Evolutionary conservation across 2,113 vertebrate genomes (phyloP), one percentile per base, ranked within the genome.

Genomic region (Rhynchomys soricoides): DNA sequence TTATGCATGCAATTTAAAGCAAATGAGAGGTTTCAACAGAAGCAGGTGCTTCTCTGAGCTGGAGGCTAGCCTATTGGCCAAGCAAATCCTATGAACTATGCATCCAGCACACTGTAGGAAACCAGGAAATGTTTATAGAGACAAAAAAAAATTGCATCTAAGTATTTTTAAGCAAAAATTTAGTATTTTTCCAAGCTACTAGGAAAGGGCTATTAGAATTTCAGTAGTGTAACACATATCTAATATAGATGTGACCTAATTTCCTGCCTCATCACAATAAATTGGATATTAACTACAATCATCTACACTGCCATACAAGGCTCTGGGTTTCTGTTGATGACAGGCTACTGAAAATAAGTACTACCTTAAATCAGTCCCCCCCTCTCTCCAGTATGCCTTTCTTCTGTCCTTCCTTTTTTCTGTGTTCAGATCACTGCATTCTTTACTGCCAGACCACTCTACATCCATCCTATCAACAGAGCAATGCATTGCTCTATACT

Each of bases 1-100:
- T 95, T 96, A 97, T 95, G 85, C 81, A 95, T 74, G 75, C 64
- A 93, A 89, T 89, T 93, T 94, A 89, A 97, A 91, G 91, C 77
- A 95, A 97, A 97, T 79, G 86, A 92, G 91, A 95, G 62, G 78
- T 83, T 96, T 93, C 75, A 26, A 57, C 62, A 77, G 29, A 89
- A 77, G 86, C 91, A 95, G 92, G 94, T 89, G 52, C 48, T 73
- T 97, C 73, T 95, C 73, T 50, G 71, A 93, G 95, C 90, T 75
- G 17, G 59, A 62, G 86, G 93, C 92, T 68, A 91, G 55, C 82
- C 82, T 95, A 48, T 5, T 86, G 91, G 73, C 89, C 77, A 96
- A 94, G 89, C 79, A 71, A 73, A 79, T 48, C 37, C 55, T 86
- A 89, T 68, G 66, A 95, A 95, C 78, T 55, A 89, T 40, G 55